Percentiles rank a stretch among this genome's conserved stretches.
These are phyloP conservation scores for Trissolcus brochymenae DNA, from an alignment of 2,888 invertebrate species.

Conservation along the genomic window DNA sequence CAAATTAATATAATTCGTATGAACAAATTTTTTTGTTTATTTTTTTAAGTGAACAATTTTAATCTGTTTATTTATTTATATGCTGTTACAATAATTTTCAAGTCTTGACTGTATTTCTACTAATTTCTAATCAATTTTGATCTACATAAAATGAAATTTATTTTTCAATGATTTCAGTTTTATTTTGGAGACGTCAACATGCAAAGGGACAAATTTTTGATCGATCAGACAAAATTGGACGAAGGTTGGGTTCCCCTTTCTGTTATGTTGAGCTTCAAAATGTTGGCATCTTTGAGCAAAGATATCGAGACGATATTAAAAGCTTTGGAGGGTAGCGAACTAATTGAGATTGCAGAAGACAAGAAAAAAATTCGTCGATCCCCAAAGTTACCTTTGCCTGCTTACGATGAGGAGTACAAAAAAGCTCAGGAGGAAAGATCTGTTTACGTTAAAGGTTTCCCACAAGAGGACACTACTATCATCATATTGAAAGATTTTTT, in stretches of 20 bases:
- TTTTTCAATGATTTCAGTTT: slow-evolving; percentile 77
- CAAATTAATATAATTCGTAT: no score
- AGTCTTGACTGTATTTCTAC: no score
- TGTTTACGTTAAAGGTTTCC: slow-evolving; percentile 92
- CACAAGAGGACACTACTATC: slow-evolving; percentile 81
- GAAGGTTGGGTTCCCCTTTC: slow-evolving; percentile 94
- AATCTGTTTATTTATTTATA: neutral
- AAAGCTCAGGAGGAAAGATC: slow-evolving; percentile 87
- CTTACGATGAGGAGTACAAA: slow-evolving; percentile 88
- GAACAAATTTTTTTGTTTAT: no score
- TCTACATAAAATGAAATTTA: neutral
- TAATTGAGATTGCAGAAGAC: slow-evolving; percentile 81
- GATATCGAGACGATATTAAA: slow-evolving; percentile 84
- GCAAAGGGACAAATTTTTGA: slow-evolving; percentile 94
- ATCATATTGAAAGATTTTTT: slow-evolving; percentile 87
- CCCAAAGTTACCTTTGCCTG: slow-evolving; percentile 86
- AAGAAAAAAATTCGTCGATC: slow-evolving; percentile 85
- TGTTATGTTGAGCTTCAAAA: slow-evolving; percentile 91
- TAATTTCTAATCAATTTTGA: no score
- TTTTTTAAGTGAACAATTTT: neutral
- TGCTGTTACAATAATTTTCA: neutral
- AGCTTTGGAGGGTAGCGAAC: slow-evolving; percentile 85
- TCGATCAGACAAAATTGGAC: slow-evolving; percentile 88
- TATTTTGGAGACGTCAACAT: slow-evolving; percentile 95
- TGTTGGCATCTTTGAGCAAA: slow-evolving; percentile 84